These are phyloP conservation scores for Orchestia grillus DNA, from an alignment of 1,140 invertebrate species.

Conservation along the genomic window DNA sequence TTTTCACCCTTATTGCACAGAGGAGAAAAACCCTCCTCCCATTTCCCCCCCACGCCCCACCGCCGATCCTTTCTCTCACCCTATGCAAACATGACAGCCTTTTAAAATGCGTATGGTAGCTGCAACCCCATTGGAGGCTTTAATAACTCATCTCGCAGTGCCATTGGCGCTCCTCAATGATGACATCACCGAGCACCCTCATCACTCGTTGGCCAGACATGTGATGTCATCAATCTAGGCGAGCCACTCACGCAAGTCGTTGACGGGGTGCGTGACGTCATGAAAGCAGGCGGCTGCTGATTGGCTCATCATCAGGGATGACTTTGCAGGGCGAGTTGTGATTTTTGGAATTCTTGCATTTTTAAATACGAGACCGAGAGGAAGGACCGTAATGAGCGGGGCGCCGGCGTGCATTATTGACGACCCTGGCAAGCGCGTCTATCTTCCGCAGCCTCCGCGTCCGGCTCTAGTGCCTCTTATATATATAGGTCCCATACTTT, in stretches of 20 bases:
- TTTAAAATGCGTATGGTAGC: slow-evolving; percentile 24
- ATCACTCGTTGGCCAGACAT: not conserved
- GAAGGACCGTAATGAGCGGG: not conserved
- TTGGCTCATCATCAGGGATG: slow-evolving; percentile 17
- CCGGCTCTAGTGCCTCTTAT: no score
- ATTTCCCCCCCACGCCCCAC: not conserved
- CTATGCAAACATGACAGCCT: slow-evolving; percentile 55
- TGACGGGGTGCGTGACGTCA: not conserved
- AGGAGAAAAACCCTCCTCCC: not conserved
- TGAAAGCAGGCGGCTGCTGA: not conserved
- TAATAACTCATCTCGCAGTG: slow-evolving; percentile 29
- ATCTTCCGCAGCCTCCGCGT: not conserved
- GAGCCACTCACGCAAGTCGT: not conserved
- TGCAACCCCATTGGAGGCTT: slow-evolving; percentile 53
- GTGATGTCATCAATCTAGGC: slow-evolving; percentile 10
- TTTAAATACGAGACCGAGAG: slow-evolving; percentile 9
- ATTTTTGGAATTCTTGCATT: slow-evolving; percentile 53
- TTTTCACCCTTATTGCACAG: slow-evolving; percentile 53
- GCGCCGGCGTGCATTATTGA: slow-evolving; percentile 39
- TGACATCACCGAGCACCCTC: not conserved
- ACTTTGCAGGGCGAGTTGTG: slow-evolving; percentile 39
- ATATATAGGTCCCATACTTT: no score
- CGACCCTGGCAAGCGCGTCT: not conserved
- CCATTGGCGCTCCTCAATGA: not conserved
- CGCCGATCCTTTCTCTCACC: slow-evolving; percentile 32